Conservation (phyloP, 2,888 invertebrate genomes). For the Cephus pygmeus region DNA sequence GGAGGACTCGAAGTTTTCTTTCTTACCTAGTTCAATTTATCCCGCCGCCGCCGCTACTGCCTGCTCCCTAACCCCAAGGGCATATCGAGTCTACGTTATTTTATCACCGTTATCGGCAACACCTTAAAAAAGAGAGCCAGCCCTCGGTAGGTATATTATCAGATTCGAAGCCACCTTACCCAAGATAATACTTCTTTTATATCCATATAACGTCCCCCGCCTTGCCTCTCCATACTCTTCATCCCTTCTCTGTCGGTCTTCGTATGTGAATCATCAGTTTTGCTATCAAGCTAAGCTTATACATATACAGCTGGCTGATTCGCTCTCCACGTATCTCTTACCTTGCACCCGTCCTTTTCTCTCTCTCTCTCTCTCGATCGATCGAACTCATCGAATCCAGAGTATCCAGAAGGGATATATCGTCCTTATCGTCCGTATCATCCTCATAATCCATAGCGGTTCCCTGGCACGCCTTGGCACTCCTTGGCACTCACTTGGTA, state of each 20-base stretch:
- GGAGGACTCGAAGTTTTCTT: not conserved
- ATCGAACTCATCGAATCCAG: constrained; percentile 8
- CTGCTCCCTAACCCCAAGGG: too few relatives aligned
- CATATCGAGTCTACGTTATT: not conserved
- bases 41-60: too few relatives aligned
- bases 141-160: constrained; percentile 44
- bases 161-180: constrained; percentile 48
- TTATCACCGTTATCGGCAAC: constrained; percentile 40
- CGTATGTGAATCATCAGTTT: constrained; percentile 50
- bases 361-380: too few relatives aligned
- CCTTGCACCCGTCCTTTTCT: too few relatives aligned
- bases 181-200: constrained; percentile 61
- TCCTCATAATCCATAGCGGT: too few relatives aligned
- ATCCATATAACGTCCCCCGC: constrained; percentile 45
- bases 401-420: constrained; percentile 17
- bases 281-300: constrained; percentile 48
- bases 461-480: too few relatives aligned
- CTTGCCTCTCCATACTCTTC: constrained; percentile 7
- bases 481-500: too few relatives aligned
- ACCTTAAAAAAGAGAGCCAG: constrained; percentile 52
- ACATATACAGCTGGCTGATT: constrained; percentile 37
- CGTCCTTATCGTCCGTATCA: too few relatives aligned
- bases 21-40: too few relatives aligned
- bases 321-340: constrained; percentile 39
- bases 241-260: constrained; percentile 25